Conservation (phyloP, 2,888 invertebrate genomes). For the Magallana nippona region DNA sequence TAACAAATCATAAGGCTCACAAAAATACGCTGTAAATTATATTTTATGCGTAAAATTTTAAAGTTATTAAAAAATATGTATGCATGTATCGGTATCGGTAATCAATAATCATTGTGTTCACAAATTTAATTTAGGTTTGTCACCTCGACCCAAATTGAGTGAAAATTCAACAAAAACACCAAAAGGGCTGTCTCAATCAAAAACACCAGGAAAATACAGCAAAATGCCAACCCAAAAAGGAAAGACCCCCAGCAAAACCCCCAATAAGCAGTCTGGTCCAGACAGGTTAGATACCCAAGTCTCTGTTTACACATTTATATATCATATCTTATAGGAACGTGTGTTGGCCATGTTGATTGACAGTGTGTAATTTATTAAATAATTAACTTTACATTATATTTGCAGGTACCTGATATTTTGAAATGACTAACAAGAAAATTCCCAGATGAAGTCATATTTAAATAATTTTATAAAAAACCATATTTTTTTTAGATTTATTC, state of each 20-base stretch:
- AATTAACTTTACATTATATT: too few species aligned
- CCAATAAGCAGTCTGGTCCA: slow-evolving; percentile 21
- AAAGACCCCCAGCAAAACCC: slow-evolving; percentile 61
- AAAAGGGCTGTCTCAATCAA: slow-evolving; percentile 41
- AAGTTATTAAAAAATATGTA: too few species aligned
- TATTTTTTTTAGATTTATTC: slow-evolving; percentile 87
- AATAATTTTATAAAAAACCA: not conserved
- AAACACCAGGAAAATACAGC: slow-evolving; percentile 56
- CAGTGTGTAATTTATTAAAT: too few species aligned
- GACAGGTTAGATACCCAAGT: slow-evolving; percentile 1
- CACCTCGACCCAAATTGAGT: slow-evolving; percentile 56
- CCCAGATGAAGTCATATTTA: not conserved
- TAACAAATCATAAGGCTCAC: too few species aligned
- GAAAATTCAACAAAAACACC: slow-evolving; percentile 62
- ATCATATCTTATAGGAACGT: too few species aligned
- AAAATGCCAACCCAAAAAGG: slow-evolving; percentile 14
- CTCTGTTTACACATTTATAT: not conserved
- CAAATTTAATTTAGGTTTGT: slow-evolving; percentile 35
- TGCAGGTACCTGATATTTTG: not conserved
- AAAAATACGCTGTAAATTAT: too few species aligned
- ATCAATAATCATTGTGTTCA: too few species aligned
- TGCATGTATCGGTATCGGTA: too few species aligned
- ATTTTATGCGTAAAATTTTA: too few species aligned
- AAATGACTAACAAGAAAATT: not conserved
- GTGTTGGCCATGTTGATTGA: too few species aligned